Evolutionary conservation across 2,888 invertebrate species (phyloP).

Genomic region (Cartodere bifasciata): DNA sequence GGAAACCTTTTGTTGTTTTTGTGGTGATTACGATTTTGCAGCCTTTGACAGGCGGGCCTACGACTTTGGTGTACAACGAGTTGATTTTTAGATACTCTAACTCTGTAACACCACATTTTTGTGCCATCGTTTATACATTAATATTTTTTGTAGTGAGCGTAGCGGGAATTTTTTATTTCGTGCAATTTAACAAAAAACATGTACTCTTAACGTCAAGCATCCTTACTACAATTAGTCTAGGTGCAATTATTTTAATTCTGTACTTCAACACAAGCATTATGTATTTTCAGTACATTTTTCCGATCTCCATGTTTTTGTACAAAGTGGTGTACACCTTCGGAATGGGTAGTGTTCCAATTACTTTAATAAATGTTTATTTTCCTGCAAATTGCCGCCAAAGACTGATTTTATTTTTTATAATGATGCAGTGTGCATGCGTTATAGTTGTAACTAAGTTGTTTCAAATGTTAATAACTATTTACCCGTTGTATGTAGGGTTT

Average conservation of each 20-base stretch:
- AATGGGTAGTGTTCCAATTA: constrained; percentile 27
- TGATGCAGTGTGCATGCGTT: constrained; percentile 26
- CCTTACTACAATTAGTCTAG: constrained; percentile 42
- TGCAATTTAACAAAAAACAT: constrained; percentile 36
- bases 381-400: constrained; percentile 22
- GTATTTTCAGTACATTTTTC: constrained; percentile 30
- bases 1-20: constrained; percentile 22
- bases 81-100: constrained; percentile 24
- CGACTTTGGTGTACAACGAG: constrained; percentile 30
- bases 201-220: constrained; percentile 47
- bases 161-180: constrained; percentile 21
- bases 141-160: constrained; percentile 24
- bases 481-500: constrained; percentile 48
- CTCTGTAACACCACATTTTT: constrained; percentile 23
- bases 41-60: constrained; percentile 29
- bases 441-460: constrained; percentile 32
- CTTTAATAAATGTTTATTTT: constrained; percentile 27
- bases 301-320: constrained; percentile 25
- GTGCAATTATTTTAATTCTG: constrained; percentile 41
- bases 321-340: constrained; percentile 28
- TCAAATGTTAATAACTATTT: constrained; percentile 40
- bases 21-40: constrained; percentile 26
- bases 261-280: constrained; percentile 36
- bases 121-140: constrained; percentile 25
- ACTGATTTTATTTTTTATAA: constrained; percentile 24